Base-by-base conservation (phyloP, 2,888 invertebrate genomes). In the Ectobius pallidus region DNA sequence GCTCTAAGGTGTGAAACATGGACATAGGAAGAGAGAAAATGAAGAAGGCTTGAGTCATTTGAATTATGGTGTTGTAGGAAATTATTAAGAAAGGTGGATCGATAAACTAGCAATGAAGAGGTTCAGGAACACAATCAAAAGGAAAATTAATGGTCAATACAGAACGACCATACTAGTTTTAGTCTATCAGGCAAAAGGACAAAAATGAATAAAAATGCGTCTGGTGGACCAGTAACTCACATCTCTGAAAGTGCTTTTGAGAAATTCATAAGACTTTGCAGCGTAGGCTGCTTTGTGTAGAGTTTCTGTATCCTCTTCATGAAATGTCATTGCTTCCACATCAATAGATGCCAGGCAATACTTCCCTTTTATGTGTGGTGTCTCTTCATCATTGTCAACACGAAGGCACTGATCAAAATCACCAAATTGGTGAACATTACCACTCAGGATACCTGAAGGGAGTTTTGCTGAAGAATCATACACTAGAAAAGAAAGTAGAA, bases 311-410 rank as follows among this genome's bases (percentile, higher is more conserved):
- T 65, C 46, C 25, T 46, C 22, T 9, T 14, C 82, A 87, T 89
- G 79, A 89, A 84, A 30, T 87, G 58, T 3, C 3, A 46, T 87
- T 22, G 86, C 81, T 52, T 86, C 83, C 44, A 90, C 80, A 79
- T 91, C 91, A 72, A 91, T 82, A 63, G 86, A 86, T 39, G 89
- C 91, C 77, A 91, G 80, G 78, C 91, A 91, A 80, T 91, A 91
- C 80, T 90, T 89, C 42, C 91, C 91, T n/a, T 34, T 39, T 42
- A 75, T 63, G 30, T 11, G 6, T 22, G 69, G 39, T 14, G 30
- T 52, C 9, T 68, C 39, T 20, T 61, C 63, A 3, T 44, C 68
- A 7, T 58, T 65, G 46, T 58, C 30, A 18, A 75, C 69, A 1
- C 32, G 27, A 18, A 77, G 72, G 42, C 77, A 77, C 58, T 76